These are phyloP conservation scores for Sylvilagus bachmani DNA, from an alignment of 2,113 vertebrate species.

Conservation along the genomic window DNA sequence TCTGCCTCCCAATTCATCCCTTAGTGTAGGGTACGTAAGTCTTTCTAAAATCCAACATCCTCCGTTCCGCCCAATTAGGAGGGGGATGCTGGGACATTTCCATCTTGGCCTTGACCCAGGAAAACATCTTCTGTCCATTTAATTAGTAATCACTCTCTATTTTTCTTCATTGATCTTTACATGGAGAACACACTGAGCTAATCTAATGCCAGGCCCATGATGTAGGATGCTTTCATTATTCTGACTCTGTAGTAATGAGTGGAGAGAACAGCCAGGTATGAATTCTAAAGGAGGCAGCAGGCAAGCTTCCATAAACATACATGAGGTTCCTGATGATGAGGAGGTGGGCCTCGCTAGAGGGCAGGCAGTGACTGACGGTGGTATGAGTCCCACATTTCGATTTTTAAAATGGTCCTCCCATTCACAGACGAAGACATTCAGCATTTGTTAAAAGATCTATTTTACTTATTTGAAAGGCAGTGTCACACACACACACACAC, in stretches of 20 bases:
- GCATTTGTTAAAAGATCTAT: too few species aligned
- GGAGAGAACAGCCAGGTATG: conserved; percentile 1
- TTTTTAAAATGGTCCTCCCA: background rate
- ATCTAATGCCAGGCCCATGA: background rate
- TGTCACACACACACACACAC: too few species aligned
- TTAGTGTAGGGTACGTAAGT: background rate
- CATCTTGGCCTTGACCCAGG: conserved; percentile 9
- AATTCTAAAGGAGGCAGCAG: background rate
- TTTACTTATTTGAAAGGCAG: too few species aligned
- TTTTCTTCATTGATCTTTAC: conserved; percentile 51
- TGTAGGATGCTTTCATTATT: conserved; percentile 28
- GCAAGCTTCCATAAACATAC: background rate
- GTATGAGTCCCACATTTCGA: background rate
- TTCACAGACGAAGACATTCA: background rate
- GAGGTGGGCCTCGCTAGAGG: background rate
- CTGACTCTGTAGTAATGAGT: background rate
- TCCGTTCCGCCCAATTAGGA: conserved; percentile 18
- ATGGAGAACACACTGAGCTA: conserved; percentile 35
- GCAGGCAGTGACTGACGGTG: background rate
- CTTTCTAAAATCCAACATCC: conserved; percentile 6
- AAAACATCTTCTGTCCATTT: conserved; percentile 33
- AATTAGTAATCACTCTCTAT: conserved; percentile 42
- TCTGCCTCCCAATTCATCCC: background rate
- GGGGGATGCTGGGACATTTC: background rate
- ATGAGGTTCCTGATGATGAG: background rate